Evolutionary conservation across 2,888 invertebrate species (phyloP).

Genomic region (Amiota minor): DNA sequence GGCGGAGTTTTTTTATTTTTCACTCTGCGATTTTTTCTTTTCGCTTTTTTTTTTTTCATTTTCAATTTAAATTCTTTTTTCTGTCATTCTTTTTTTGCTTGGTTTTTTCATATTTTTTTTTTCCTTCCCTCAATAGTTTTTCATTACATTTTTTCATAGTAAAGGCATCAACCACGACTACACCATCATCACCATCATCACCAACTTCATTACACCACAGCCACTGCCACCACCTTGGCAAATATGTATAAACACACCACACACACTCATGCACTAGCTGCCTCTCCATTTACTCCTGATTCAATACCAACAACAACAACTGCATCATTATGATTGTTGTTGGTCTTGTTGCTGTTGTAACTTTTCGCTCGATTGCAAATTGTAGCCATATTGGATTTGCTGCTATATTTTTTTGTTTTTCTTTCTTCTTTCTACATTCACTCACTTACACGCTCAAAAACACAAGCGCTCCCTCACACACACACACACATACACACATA

Average conservation of each 20-base stretch:
- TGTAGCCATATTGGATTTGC: conserved; percentile 64
- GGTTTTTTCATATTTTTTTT: conserved; percentile 23
- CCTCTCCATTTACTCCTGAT: no score
- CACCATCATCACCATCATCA: neutral
- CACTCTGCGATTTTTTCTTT: conserved; percentile 39
- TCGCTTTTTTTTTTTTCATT: conserved; percentile 31
- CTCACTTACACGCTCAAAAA: neutral
- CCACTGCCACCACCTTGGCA: neutral
- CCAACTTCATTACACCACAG: neutral
- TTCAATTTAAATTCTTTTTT: neutral
- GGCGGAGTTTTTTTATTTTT: conserved; percentile 70
- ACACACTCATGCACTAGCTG: no score
- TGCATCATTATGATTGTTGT: conserved; percentile 32
- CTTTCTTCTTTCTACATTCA: conserved; percentile 20
- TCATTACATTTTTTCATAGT: conserved; percentile 21
- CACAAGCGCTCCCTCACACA: neutral
- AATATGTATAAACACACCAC: no score
- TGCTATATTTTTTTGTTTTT: conserved; percentile 48
- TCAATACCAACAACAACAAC: no score
- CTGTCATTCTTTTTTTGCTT: conserved; percentile 28
- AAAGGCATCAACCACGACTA: neutral
- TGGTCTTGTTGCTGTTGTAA: conserved; percentile 33
- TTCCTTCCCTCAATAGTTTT: conserved; percentile 28
- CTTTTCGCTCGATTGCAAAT: conserved; percentile 57
- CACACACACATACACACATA: neutral